phyloP scores from a whole-genome alignment of 2,888 invertebrate species.

The Tridacna gigas region DNA sequence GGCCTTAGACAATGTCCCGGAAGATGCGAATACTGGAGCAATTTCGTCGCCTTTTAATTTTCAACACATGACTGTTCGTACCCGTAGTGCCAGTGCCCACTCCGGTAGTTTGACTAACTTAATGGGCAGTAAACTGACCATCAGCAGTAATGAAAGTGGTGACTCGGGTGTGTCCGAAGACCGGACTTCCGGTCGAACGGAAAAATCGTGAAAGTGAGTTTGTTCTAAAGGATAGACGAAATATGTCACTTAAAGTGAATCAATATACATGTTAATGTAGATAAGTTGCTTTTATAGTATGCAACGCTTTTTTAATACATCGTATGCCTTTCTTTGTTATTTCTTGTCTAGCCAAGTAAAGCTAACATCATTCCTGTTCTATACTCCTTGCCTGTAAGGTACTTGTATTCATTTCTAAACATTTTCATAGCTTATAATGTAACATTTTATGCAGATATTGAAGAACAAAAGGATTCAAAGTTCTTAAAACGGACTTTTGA shows the following conservation, averaged over 20 bases:
- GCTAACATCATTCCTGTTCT: too few species aligned
- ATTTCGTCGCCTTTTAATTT: constrained; percentile 63
- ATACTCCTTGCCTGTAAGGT: too few species aligned
- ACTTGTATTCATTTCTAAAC: too few species aligned
- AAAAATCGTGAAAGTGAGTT: constrained; percentile 31
- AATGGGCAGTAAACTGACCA: constrained; percentile 60
- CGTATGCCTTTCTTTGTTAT: too few species aligned
- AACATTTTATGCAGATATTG: too few species aligned
- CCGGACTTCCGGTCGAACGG: constrained; percentile 55
- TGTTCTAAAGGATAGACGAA: neutral
- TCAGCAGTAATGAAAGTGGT: constrained; percentile 68
- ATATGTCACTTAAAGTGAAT: neutral
- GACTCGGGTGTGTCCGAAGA: constrained; percentile 72
- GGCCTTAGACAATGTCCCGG: neutral
- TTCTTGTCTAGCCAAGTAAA: too few species aligned
- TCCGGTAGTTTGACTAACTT: constrained; percentile 55
- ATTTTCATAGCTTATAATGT: too few species aligned
- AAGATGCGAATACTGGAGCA: constrained; percentile 13
- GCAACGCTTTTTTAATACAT: neutral
- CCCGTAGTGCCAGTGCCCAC: constrained; percentile 36
- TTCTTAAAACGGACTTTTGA: too few species aligned
- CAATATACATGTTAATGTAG: too few species aligned
- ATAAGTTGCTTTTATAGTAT: neutral
- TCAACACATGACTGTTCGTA: constrained; percentile 51
- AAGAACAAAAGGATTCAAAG: too few species aligned